Conservation (phyloP, 2,888 invertebrate genomes). For the Mellilla xanthometata region DNA sequence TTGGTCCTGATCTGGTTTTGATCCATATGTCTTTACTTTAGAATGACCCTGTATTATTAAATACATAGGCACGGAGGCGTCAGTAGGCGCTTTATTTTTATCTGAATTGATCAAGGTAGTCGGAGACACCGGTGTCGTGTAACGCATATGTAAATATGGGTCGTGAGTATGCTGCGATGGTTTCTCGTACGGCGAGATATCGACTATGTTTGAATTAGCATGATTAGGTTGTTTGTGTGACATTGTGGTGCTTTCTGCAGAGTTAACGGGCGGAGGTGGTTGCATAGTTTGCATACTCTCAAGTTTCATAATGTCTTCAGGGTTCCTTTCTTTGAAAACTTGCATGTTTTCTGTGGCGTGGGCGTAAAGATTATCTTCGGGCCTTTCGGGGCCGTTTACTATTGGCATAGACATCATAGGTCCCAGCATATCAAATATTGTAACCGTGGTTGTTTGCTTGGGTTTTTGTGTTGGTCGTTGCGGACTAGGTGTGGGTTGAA, state of each 20-base stretch:
- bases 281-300: slow-evolving; percentile 85
- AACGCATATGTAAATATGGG: slow-evolving; percentile 71
- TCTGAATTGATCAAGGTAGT: slow-evolving; percentile 74
- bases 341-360: slow-evolving; percentile 71
- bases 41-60: slow-evolving; percentile 93
- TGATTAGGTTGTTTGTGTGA: slow-evolving; percentile 43
- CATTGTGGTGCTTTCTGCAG: slow-evolving; percentile 43
- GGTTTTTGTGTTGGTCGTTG: slow-evolving; percentile 29
- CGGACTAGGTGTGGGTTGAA: slow-evolving; percentile 40
- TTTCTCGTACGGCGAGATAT: slow-evolving; percentile 43
- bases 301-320: slow-evolving; percentile 54
- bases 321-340: slow-evolving; percentile 57
- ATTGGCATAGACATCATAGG: slow-evolving; percentile 77
- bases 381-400: slow-evolving; percentile 61
- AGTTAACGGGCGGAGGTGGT: slow-evolving; percentile 70
- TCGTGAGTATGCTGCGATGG: slow-evolving; percentile 55
- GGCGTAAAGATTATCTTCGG: slow-evolving; percentile 70
- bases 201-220: slow-evolving; percentile 47
- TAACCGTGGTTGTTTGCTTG: slow-evolving; percentile 38
- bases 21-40: slow-evolving; percentile 92
- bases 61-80: slow-evolving; percentile 85
- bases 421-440: slow-evolving; percentile 62
- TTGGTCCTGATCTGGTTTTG: slow-evolving; percentile 75
- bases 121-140: slow-evolving; percentile 73
- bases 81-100: slow-evolving; percentile 50